Evolutionary conservation across 2,113 vertebrate species (phyloP).

Genomic region (Labeo rohita): DNA sequence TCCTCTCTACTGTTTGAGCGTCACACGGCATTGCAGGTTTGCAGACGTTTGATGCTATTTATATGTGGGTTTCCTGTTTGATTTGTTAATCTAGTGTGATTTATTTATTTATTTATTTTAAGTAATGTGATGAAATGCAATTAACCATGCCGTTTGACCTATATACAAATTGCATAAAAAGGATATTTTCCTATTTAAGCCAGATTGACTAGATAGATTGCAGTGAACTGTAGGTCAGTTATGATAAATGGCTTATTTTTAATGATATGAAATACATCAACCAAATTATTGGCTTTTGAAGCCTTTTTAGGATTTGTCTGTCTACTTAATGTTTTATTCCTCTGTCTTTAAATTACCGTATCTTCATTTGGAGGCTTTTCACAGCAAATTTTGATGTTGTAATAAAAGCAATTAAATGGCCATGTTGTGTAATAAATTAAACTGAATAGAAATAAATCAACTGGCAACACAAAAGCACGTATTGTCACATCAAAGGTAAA

Average conservation of each 20-base stretch:
- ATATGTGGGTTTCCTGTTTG: neutral
- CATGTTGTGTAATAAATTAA: neutral
- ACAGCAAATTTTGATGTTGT: neutral
- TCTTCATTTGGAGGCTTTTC: neutral
- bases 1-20: conserved; percentile 16
- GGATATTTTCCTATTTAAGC: neutral
- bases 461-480: neutral
- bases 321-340: neutral
- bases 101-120: neutral
- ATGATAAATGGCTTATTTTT: conserved; percentile 3
- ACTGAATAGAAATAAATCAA: neutral
- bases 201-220: conserved; percentile 1
- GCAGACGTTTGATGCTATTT: neutral
- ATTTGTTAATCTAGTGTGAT: neutral
- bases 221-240: neutral
- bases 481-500: neutral
- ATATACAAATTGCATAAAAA: neutral
- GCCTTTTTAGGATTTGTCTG: neutral
- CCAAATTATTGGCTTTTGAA: neutral
- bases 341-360: neutral
- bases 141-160: neutral
- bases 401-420: neutral
- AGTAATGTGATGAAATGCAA: neutral
- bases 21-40: neutral
- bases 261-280: neutral